Evolutionary conservation across 1,140 invertebrate genomes (phyloP).

Genomic region (Oryzaephilus surinamensis): DNA sequence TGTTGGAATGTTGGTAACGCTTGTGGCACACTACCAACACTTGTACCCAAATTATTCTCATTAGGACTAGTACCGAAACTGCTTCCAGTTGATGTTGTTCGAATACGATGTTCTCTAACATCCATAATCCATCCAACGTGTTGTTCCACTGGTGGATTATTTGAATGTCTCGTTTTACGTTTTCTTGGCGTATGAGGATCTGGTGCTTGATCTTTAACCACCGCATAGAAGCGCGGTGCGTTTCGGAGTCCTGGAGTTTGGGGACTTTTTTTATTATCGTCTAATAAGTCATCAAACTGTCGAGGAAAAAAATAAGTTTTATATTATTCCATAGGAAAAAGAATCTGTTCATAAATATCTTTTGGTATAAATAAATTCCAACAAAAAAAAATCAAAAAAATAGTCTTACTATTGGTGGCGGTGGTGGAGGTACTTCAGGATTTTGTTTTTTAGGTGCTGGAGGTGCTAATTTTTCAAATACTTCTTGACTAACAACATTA

Average conservation of each 20-base stretch:
- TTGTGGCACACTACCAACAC: constrained; percentile 64
- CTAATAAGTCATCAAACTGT: constrained; percentile 2
- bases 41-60: constrained; percentile 51
- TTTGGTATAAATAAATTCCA: not conserved
- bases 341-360: too few species aligned
- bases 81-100: constrained; percentile 58
- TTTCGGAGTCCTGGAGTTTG: constrained; percentile 33
- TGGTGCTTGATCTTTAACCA: constrained; percentile 69
- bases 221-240: constrained; percentile 81
- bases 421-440: constrained; percentile 65
- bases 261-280: constrained; percentile 6
- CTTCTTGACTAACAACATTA: constrained; percentile 80
- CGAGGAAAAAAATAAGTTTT: not conserved
- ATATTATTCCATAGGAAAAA: too few species aligned
- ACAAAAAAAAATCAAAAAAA: not conserved
- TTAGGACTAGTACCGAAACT: constrained; percentile 65
- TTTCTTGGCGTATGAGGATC: constrained; percentile 64
- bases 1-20: constrained; percentile 88
- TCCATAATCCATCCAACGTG: constrained; percentile 98
- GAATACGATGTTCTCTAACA: constrained; percentile 65
- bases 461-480: constrained; percentile 72
- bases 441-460: constrained; percentile 49
- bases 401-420: constrained; percentile 44
- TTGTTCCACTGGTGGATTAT: constrained; percentile 85
- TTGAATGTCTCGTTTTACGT: constrained; percentile 83